phyloP scores from a whole-genome alignment of 2,797 vertebrate genomes.

The Cheirogaleus major region DNA sequence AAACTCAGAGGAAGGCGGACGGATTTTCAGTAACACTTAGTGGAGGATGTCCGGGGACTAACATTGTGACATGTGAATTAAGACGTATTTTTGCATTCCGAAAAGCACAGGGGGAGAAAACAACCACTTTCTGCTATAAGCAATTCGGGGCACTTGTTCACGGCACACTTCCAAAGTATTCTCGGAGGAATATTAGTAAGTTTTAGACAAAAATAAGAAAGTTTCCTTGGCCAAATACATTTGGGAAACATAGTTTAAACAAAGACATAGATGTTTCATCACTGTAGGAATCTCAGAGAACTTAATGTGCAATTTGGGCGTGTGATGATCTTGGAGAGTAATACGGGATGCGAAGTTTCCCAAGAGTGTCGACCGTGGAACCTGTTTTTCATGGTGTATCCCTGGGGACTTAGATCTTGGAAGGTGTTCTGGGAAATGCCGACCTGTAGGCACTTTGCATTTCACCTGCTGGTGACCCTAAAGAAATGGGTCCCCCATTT shows the following conservation, averaged over 20 bases:
- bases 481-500: background rate
- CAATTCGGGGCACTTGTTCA: background rate
- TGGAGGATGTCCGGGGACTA: background rate
- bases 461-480: background rate
- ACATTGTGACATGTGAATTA: background rate
- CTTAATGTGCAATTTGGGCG: too few relatives aligned
- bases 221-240: slow-evolving; percentile 16
- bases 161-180: background rate
- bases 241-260: slow-evolving; percentile 52
- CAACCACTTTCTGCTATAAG: background rate
- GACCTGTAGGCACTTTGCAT: background rate
- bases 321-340: background rate
- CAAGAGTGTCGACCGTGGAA: background rate
- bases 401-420: background rate
- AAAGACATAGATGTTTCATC: slow-evolving; percentile 32
- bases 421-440: background rate
- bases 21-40: background rate
- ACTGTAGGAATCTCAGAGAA: background rate
- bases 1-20: background rate
- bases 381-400: background rate
- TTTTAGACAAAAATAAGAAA: background rate
- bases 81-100: background rate
- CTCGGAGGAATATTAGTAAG: background rate
- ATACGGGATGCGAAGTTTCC: background rate
- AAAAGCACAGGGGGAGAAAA: background rate